A percentile compares a stretch with the other conserved stretches of the same genome.
These are phyloP conservation scores for Cairina moschata DNA, from an alignment of 2,113 vertebrate genomes.

Conservation along the genomic window DNA sequence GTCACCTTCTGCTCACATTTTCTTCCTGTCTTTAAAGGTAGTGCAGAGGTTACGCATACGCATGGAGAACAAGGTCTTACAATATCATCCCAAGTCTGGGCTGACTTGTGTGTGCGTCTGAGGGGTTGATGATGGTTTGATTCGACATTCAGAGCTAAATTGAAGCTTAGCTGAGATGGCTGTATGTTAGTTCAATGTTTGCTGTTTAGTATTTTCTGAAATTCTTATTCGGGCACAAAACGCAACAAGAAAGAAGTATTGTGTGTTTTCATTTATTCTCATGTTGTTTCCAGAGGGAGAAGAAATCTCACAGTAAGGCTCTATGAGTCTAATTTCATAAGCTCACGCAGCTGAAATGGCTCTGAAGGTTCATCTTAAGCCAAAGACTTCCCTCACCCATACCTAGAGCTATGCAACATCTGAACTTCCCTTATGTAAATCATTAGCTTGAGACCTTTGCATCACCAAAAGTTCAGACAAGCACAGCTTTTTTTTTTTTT, in stretches of 20 bases:
- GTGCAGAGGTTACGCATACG: not conserved
- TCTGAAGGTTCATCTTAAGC: not conserved
- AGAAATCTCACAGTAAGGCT: not conserved
- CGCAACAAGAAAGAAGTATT: not conserved
- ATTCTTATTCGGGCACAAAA: not conserved
- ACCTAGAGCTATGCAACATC: not conserved
- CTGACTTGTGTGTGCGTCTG: rapidly evolving
- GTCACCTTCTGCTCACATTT: not conserved
- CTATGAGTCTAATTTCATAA: not conserved
- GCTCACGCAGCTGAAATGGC: not conserved
- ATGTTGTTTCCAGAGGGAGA: not conserved
- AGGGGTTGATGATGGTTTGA: not conserved
- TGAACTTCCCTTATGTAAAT: not conserved
- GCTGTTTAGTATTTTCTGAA: not conserved
- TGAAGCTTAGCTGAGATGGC: not conserved
- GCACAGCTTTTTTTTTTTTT: not conserved
- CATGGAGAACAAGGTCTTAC: not conserved
- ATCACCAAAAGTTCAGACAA: not conserved
- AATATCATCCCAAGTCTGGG: not conserved
- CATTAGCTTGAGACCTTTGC: not conserved
- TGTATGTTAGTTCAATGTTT: not conserved
- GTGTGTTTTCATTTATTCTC: not conserved
- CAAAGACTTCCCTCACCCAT: not conserved
- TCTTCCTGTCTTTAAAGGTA: not conserved
- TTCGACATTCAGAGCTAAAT: not conserved